Evolutionary conservation across 2,113 vertebrate species (phyloP).

Genomic region (Embiotoca jacksoni): DNA sequence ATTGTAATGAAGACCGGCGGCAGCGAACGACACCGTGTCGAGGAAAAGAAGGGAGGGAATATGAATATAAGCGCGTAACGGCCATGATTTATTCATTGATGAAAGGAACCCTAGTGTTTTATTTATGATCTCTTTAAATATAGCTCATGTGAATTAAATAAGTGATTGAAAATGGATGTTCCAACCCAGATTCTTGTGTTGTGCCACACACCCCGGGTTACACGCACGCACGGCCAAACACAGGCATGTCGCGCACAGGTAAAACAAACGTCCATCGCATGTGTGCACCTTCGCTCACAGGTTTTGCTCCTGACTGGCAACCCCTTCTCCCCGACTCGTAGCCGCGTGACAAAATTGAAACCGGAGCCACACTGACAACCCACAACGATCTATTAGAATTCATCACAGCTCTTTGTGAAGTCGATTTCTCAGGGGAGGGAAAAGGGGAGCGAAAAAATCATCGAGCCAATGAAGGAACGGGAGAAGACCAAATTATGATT

Average conservation of each 20-base stretch:
- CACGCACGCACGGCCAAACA: neutral
- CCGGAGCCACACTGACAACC: too few relatives aligned
- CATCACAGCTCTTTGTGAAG: too few relatives aligned
- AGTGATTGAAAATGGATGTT: constrained; percentile 71
- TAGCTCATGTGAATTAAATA: constrained; percentile 76
- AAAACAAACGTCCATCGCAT: neutral
- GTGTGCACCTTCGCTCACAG: neutral
- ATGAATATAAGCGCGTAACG: constrained; percentile 55
- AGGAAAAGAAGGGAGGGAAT: constrained; percentile 27
- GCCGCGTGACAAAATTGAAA: too few relatives aligned
- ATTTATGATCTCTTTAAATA: constrained; percentile 80
- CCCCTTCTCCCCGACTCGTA: too few relatives aligned
- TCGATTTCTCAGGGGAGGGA: too few relatives aligned
- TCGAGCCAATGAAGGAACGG: too few relatives aligned
- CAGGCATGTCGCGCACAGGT: neutral
- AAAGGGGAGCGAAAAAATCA: too few relatives aligned
- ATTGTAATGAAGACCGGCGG: constrained; percentile 30
- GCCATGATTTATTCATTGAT: constrained; percentile 77
- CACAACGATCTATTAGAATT: too few relatives aligned
- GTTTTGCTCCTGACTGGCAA: too few relatives aligned
- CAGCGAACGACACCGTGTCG: constrained; percentile 16
- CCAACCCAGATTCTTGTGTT: constrained; percentile 53
- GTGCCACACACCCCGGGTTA: constrained; percentile 27
- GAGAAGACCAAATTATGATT: too few relatives aligned
- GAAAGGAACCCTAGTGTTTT: constrained; percentile 77